Evolutionary conservation across 35 echinoderm and acorn worm species (phyloP), one percentile per base, ranked within the genome.

Genomic region (Strongylocentrotus purpuratus): DNA sequence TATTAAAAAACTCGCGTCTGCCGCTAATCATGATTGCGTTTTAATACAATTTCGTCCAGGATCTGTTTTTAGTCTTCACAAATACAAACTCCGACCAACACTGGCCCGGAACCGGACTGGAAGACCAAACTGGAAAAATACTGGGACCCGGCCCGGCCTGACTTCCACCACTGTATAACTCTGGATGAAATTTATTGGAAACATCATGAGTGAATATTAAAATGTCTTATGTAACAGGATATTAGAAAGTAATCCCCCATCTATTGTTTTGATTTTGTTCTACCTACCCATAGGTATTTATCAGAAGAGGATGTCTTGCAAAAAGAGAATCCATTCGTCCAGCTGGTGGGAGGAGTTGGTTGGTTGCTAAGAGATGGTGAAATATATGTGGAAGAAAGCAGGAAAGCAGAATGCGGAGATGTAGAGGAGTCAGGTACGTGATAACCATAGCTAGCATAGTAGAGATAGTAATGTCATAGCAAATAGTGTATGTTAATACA

Each of bases 281-380:
- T 95, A 12, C 14, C 33, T 5, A 41, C 86, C 61, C 90, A 17
- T 94, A 99, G 98, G 15, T 99, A 99, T 92, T 94, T 99, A 46
- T 96, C 97, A 48, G 98, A 98, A 59, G 94, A 95, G 52, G 97
- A 98, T 97, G 95, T 99, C 9, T 61, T 96, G 18, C 94, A 98
- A 17, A 48, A 61, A 87, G 95, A 86, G 28, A 99, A 99, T 88
- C 98, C 98, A 87, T 99, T 99, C 90, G 88, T 97, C 11, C 98
- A 99, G 88, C 85, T 99, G 15, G 94, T 99, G 15, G 98, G 98
- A 88, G 98, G 98, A 22, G 97, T 98, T 32, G 98, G 98, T 5
- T 99, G 98, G 98, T 45, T 99, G 32, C 35, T 99, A 5, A 52
- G 98, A 92, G 97, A 99, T 96, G 98, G 98, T 61, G 96, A 98